Percentiles rank a stretch among this genome's conserved stretches.
These are phyloP conservation scores for Eupithecia tripunctaria DNA, from an alignment of 2,888 invertebrate genomes.

Conservation along the genomic window DNA sequence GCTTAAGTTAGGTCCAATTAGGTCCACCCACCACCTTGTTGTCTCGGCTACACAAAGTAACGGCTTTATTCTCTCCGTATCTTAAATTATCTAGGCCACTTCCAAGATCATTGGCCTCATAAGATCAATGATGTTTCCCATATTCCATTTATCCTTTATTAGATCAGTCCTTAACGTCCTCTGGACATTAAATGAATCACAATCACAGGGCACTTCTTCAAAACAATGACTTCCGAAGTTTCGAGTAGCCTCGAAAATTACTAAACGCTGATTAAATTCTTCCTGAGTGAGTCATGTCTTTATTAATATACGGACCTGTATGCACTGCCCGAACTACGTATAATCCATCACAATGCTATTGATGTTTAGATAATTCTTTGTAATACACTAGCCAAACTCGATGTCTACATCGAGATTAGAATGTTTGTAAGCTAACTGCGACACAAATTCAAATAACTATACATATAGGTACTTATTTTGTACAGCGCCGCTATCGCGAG, in stretches of 20 bases:
- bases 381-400: too few species aligned
- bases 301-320: background rate
- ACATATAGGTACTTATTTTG: too few species aligned
- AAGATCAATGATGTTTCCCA: background rate
- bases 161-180: background rate
- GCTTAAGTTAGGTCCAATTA: too few species aligned
- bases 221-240: background rate
- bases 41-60: too few species aligned
- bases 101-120: background rate
- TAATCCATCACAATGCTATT: background rate
- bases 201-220: background rate
- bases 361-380: background rate
- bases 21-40: too few species aligned
- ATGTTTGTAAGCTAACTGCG: too few species aligned
- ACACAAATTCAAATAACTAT: too few species aligned
- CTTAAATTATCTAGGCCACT: background rate
- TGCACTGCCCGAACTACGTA: background rate
- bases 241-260: background rate
- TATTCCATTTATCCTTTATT: background rate
- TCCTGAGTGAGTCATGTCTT: constrained; percentile 9
- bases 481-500: too few species aligned
- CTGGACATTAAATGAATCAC: background rate
- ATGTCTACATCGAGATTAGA: too few species aligned
- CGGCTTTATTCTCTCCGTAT: background rate
- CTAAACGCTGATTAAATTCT: constrained; percentile 1